Base-by-base conservation (phyloP, 2,113 vertebrate genomes). In the Ictalurus furcatus region DNA sequence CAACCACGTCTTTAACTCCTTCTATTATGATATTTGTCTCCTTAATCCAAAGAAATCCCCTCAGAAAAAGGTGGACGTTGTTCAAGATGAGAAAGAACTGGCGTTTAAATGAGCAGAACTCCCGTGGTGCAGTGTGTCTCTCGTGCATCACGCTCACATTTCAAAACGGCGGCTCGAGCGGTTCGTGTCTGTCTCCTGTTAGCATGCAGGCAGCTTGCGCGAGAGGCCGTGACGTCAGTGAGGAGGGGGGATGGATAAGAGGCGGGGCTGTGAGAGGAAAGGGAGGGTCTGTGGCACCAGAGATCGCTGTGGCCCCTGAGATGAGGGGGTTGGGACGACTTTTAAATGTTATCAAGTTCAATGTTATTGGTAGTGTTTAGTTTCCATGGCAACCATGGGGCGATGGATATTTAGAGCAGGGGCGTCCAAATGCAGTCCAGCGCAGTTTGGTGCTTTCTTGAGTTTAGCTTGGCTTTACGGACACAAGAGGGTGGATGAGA, bases 351-450 rank as follows among this genome's bases (percentile, higher is more conserved):
- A 86, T 88, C 88, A 88, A 88, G 93, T 93, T 95, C 93, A 93
- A 93, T 92, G 93, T 93, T 94, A 93, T 93, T 93, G 94, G 92
- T 86, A 54, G 92, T 92, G 90, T 95, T 94, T 95, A 93, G 95
- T 96, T 96, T 96, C 95, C 95, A 95, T 93, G 94, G 94, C 94
- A 96, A 96, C 94, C 58, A 63, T 91, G 89, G 84, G 93, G 92
- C 30, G 84, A 87, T 73, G 93, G 94, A 95, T 94, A 95, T 94
- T 95, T 95, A 95, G 93, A 82, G 48, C 30, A 86, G 69, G 73
- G 54, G 81, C 4, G 12, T 37, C 58, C 81, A 61, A 25, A 61
- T 40, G 56, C 56, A 40, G 58, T 61, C 81, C 81, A 58, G 71
- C 6, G 2, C 84, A 85, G 63, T 85, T 48, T 54, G 84, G 44